A percentile compares a stretch with the other conserved stretches of the same genome.
These are phyloP conservation scores for Triplophysa siluroides DNA, from an alignment of 2,113 vertebrate genomes.

Conservation along the genomic window DNA sequence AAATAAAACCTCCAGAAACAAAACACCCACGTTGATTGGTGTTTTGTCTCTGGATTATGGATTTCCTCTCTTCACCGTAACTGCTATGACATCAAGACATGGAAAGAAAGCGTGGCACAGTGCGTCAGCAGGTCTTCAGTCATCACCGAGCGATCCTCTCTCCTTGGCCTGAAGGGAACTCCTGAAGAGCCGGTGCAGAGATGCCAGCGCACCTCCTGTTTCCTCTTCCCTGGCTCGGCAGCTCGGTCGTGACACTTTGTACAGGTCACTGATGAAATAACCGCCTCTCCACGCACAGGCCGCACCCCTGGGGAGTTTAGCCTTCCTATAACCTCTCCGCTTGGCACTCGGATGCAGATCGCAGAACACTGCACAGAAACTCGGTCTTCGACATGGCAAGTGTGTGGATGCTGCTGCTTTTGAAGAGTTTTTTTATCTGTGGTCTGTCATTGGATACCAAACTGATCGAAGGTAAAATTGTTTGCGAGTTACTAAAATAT, in stretches of 20 bases:
- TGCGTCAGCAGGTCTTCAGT: constrained; percentile 17
- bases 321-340: constrained; percentile 67
- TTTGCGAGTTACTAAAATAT: background rate
- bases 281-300: constrained; percentile 46
- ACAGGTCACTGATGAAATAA: constrained; percentile 42
- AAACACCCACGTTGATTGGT: background rate
- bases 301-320: constrained; percentile 52
- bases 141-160: background rate
- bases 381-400: constrained; percentile 55
- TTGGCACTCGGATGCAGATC: constrained; percentile 50
- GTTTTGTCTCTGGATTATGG: background rate
- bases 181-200: constrained; percentile 33
- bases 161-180: constrained; percentile 25
- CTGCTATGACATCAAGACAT: background rate
- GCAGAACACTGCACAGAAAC: constrained; percentile 41
- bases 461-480: constrained; percentile 20
- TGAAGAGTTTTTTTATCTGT: constrained; percentile 37
- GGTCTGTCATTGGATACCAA: constrained; percentile 11
- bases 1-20: background rate
- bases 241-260: constrained; percentile 49
- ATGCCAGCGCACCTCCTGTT: constrained; percentile 62
- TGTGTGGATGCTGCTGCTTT: constrained; percentile 55
- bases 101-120: background rate
- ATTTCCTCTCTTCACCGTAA: background rate
- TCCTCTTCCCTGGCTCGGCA: constrained; percentile 69